These are phyloP conservation scores for Bellardia pandia DNA, from an alignment of 2,888 invertebrate genomes.

Conservation along the genomic window DNA sequence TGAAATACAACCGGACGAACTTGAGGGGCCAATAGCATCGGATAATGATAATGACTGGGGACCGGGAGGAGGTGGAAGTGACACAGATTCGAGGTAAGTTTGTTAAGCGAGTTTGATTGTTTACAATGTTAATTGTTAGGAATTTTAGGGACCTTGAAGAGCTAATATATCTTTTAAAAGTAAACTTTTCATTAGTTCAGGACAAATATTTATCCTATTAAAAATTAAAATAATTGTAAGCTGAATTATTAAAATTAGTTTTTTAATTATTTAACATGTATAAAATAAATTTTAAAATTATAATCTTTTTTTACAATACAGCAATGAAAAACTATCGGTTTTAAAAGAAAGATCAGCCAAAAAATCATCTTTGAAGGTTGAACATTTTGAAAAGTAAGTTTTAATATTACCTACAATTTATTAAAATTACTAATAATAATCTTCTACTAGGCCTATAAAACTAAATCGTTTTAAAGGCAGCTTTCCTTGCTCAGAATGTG, in stretches of 20 bases:
- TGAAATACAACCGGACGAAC: constrained; percentile 12
- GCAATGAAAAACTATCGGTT: constrained; percentile 62
- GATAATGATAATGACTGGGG: constrained; percentile 23
- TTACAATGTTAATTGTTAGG: not conserved
- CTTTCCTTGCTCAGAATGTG: constrained; percentile 84
- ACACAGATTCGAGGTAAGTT: constrained; percentile 65
- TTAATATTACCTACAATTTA: not conserved
- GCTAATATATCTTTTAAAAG: no score
- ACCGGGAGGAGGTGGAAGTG: constrained; percentile 21
- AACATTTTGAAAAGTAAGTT: constrained; percentile 33
- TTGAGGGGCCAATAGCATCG: not conserved
- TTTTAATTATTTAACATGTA: no score
- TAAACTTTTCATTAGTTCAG: no score
- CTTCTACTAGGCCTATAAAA: constrained; percentile 62
- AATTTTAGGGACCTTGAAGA: not conserved
- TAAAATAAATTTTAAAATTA: no score
- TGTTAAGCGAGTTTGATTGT: not conserved
- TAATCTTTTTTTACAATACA: not conserved
- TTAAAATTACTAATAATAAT: not conserved
- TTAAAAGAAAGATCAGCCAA: constrained; percentile 49
- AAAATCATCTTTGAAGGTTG: constrained; percentile 22
- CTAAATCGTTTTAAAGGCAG: constrained; percentile 68
- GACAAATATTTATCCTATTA: no score
- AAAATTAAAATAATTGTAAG: no score
- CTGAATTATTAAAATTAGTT: no score